A percentile compares a stretch with the other conserved stretches of the same genome.
These are phyloP conservation scores for Drosophila teissieri DNA, from an alignment of 1,140 invertebrate species.

Conservation along the genomic window DNA sequence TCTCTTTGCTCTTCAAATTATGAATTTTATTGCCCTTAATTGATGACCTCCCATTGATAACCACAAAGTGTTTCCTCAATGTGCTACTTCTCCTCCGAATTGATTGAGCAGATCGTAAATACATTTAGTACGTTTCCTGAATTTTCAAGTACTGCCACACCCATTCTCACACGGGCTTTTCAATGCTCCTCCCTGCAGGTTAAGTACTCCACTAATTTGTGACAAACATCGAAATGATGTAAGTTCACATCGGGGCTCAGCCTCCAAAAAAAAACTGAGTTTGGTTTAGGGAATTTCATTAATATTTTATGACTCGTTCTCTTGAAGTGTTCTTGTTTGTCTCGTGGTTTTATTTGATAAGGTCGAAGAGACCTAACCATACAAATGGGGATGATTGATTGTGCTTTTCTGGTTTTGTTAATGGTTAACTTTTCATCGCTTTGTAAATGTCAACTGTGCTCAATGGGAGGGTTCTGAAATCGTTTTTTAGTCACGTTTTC, in stretches of 20 bases:
- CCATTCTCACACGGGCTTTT: not conserved
- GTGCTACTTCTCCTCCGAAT: constrained; percentile 7
- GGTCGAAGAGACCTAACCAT: constrained; percentile 21
- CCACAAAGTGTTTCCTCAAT: constrained; percentile 27
- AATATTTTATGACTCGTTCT: constrained; percentile 31
- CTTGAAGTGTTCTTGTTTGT: constrained; percentile 13
- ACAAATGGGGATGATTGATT: constrained; percentile 44
- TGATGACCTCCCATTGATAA: constrained; percentile 21
- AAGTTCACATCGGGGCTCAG: constrained; percentile 11
- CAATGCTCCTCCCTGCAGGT: constrained; percentile 3
- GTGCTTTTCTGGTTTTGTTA: constrained; percentile 37
- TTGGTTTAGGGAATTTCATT: constrained; percentile 11
- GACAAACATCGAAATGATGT: constrained; percentile 24
- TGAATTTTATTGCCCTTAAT: constrained; percentile 37
- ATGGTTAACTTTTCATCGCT: constrained; percentile 46
- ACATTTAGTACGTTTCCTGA: constrained; percentile 22
- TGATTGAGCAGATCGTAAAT: constrained; percentile 40
- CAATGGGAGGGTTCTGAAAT: constrained; percentile 14
- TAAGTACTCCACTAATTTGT: constrained; percentile 40
- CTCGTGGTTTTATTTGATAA: constrained; percentile 20
- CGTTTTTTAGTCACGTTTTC: constrained; percentile 28
- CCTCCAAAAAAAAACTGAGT: not conserved
- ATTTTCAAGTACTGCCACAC: constrained; percentile 23
- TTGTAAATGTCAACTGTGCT: constrained; percentile 61
- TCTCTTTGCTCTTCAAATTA: constrained; percentile 15